Percentiles rank a stretch among this genome's conserved stretches.
Conservation (phyloP, 2,888 invertebrate genomes). For the Melanotus villosus region DNA sequence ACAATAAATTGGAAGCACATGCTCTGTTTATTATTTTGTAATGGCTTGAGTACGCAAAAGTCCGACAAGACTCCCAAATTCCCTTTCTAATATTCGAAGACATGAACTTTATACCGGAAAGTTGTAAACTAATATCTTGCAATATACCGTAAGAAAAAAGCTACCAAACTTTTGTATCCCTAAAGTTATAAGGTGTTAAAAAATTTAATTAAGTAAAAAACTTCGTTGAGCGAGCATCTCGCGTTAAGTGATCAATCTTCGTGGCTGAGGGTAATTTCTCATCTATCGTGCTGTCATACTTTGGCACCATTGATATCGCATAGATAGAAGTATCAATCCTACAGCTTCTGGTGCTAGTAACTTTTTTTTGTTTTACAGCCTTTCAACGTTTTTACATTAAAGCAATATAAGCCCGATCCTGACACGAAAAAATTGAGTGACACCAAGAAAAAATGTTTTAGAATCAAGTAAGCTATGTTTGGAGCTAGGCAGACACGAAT, state of each 20-base stretch:
- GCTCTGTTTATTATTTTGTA: too few species aligned
- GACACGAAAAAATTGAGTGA: constrained; percentile 5
- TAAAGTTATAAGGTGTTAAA: constrained; percentile 29
- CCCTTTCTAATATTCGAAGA: too few species aligned
- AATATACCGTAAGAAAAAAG: not conserved
- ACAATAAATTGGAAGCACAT: too few species aligned
- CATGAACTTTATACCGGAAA: too few species aligned
- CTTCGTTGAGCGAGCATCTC: constrained; percentile 25
- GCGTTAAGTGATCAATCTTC: constrained; percentile 34
- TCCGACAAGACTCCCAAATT: too few species aligned
- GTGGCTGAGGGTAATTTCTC: constrained; percentile 22
- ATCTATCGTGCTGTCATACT: constrained; percentile 25
- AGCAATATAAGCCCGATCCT: constrained; percentile 6
- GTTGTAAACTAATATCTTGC: constrained; percentile 12
- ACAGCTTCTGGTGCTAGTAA: constrained; percentile 5
- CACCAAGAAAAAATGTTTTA: constrained; percentile 10
- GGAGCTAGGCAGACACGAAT: not conserved
- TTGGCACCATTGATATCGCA: constrained; percentile 25
- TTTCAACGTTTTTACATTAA: constrained; percentile 9
- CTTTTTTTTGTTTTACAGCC: constrained; percentile 5
- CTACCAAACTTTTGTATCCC: constrained; percentile 23
- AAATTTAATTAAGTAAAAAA: constrained; percentile 31
- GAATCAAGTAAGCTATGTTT: not conserved
- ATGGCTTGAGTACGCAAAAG: too few species aligned
- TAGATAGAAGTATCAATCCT: constrained; percentile 22